Percentiles rank a stretch among this genome's conserved stretches.
Evolutionary conservation across 2,888 invertebrate species (phyloP).

Genomic region (Synergus itoensis): DNA sequence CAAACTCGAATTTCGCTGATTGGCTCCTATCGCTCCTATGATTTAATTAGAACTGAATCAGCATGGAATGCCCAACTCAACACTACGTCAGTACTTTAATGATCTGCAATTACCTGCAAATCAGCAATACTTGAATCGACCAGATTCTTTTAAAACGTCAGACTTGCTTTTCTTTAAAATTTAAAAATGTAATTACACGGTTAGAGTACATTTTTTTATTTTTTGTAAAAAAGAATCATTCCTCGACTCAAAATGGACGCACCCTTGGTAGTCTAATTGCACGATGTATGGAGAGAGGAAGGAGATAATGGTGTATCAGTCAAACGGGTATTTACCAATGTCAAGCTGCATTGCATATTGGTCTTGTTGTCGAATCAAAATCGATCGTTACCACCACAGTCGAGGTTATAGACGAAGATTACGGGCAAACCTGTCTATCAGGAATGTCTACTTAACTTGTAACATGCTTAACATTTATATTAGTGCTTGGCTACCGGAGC

Average conservation of each 20-base stretch:
- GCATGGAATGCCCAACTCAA: neutral
- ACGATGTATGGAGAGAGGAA: conserved; percentile 3
- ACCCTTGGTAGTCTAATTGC: conserved; percentile 10
- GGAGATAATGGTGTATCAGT: conserved; percentile 3
- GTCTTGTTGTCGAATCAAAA: neutral
- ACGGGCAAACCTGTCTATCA: conserved; percentile 4
- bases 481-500: neutral
- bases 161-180: neutral
- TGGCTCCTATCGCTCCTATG: neutral
- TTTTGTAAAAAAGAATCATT: neutral
- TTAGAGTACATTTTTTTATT: neutral
- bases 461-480: conserved; percentile 6
- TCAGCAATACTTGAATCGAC: neutral
- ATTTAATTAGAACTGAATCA: neutral
- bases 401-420: conserved; percentile 1
- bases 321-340: conserved; percentile 1
- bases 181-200: neutral
- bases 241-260: neutral
- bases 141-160: neutral
- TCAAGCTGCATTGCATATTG: neutral
- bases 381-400: neutral
- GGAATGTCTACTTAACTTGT: neutral
- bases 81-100: neutral
- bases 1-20: neutral
- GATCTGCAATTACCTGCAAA: neutral